Conservation (phyloP, 1,140 invertebrate species). For the Archivesica marissinica region DNA sequence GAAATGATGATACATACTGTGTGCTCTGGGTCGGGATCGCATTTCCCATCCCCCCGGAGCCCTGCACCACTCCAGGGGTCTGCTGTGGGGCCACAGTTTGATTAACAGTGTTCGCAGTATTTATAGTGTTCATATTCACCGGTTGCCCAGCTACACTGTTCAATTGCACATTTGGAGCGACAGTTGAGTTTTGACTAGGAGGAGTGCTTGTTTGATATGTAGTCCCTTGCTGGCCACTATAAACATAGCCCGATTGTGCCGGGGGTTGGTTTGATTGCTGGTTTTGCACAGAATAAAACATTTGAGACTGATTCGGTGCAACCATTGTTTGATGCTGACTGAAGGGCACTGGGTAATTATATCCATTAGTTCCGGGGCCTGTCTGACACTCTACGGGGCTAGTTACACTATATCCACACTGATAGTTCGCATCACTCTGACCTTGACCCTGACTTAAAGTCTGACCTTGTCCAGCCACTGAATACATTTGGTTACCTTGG, state of each 20-base stretch:
- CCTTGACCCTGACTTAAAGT: background rate
- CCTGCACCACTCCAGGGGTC: conserved; percentile 30
- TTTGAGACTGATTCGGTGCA: conserved; percentile 31
- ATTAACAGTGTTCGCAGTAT: conserved; percentile 21
- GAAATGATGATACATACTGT: conserved; percentile 40
- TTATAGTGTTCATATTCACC: conserved; percentile 29
- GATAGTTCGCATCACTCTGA: conserved; percentile 34
- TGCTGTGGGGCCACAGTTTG: conserved; percentile 14
- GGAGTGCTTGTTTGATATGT: conserved; percentile 50
- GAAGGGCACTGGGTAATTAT: conserved; percentile 40
- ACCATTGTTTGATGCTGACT: conserved; percentile 48
- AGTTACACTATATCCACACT: conserved; percentile 49
- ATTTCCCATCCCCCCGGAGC: background rate
- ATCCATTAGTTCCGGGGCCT: background rate
- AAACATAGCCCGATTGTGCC: conserved; percentile 22
- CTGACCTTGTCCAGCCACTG: conserved; percentile 45
- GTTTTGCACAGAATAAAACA: conserved; percentile 50
- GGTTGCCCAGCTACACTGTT: conserved; percentile 8
- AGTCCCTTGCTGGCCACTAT: conserved; percentile 36
- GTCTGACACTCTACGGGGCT: conserved; percentile 43
- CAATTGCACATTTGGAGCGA: conserved; percentile 41
- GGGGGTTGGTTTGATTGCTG: conserved; percentile 17
- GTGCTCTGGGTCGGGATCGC: conserved; percentile 1
- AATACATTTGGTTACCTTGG: conserved; percentile 44
- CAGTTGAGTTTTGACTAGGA: conserved; percentile 51